Percentiles rank a stretch among this genome's conserved stretches.
Conservation (phyloP, 2,113 vertebrate genomes). For the Pteropus alecto region DNA sequence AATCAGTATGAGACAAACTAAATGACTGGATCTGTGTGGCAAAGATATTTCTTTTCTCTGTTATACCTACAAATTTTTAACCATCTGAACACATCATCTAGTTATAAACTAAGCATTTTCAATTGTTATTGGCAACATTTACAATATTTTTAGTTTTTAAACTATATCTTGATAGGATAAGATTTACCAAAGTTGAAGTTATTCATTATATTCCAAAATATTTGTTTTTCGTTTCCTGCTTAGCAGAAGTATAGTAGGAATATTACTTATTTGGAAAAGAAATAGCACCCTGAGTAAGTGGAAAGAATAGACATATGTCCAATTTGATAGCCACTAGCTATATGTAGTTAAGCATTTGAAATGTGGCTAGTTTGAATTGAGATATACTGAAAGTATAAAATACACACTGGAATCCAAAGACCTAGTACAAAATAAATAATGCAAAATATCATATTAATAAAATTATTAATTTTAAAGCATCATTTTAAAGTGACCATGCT, state of each 20-base stretch:
- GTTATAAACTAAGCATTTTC: background rate
- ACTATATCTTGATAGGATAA: background rate
- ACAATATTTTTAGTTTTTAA: background rate
- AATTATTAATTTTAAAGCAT: background rate
- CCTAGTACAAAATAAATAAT: background rate
- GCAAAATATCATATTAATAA: background rate
- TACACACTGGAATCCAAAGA: background rate
- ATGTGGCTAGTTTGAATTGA: background rate
- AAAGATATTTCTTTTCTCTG: background rate
- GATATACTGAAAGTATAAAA: background rate
- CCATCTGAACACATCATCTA: background rate
- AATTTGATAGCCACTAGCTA: rapidly evolving
- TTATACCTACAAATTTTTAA: background rate
- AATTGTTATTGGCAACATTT: background rate
- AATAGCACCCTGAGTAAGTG: background rate
- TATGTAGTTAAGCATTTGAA: background rate
- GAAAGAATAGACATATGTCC: background rate
- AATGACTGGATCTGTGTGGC: background rate
- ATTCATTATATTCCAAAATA: background rate
- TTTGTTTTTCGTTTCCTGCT: background rate
- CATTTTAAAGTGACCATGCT: background rate
- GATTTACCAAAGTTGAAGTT: background rate
- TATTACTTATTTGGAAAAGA: background rate
- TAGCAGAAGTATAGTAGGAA: background rate
- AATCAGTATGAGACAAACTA: background rate